A percentile compares a stretch with the other conserved stretches of the same genome.
phyloP scores from a whole-genome alignment of 2,888 invertebrate genomes.

The Tridacna crocea region DNA sequence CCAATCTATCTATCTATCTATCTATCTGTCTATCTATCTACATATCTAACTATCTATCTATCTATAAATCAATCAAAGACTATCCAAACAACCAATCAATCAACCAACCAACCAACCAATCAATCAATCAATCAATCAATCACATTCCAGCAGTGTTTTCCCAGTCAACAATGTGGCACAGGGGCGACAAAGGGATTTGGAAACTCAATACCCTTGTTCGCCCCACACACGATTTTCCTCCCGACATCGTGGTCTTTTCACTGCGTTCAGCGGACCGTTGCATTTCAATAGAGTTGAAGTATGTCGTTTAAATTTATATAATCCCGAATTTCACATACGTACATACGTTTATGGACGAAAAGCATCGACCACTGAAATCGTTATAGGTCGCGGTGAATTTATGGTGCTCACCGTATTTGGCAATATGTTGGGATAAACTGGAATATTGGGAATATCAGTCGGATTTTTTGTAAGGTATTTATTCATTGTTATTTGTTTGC shows the following conservation, averaged over 20 bases:
- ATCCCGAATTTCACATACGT: neutral
- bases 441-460: neutral
- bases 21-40: too few relatives aligned
- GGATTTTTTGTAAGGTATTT: too few relatives aligned
- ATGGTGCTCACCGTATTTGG: neutral
- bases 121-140: too few relatives aligned
- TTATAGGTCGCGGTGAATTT: neutral
- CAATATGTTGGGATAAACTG: conserved; percentile 17
- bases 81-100: too few relatives aligned
- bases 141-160: too few relatives aligned
- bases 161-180: too few relatives aligned
- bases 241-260: conserved; percentile 9
- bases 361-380: neutral
- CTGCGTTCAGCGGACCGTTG: conserved; percentile 9
- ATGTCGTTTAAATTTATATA: conserved; percentile 18
- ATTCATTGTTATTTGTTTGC: too few relatives aligned
- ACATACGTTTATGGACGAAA: neutral
- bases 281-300: conserved; percentile 16
- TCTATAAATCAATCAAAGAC: too few relatives aligned
- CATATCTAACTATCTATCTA: too few relatives aligned
- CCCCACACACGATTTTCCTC: conserved; percentile 3
- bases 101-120: too few relatives aligned
- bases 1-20: too few relatives aligned
- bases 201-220: conserved; percentile 6
- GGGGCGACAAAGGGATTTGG: too few relatives aligned